phyloP scores from a whole-genome alignment of 2,113 vertebrate genomes.

The Anguilla japonica region DNA sequence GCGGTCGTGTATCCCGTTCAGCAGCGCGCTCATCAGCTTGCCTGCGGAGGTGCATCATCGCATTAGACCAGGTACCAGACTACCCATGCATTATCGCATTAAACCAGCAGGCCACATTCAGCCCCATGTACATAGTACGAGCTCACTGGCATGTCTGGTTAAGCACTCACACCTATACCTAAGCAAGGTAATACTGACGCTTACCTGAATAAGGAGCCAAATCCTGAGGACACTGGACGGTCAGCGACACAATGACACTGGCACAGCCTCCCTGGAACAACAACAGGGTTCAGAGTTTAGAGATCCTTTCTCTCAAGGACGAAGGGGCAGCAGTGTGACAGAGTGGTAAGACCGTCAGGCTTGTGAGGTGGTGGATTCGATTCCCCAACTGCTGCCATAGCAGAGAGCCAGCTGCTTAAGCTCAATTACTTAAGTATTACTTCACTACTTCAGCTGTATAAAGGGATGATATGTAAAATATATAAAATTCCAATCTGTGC shows the following conservation, averaged over 20 bases:
- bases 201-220: slow-evolving; percentile 90
- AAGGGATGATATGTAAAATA: too few relatives aligned
- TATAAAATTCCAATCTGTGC: too few relatives aligned
- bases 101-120: not conserved
- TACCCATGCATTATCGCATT: too few relatives aligned
- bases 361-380: too few relatives aligned
- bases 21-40: slow-evolving; percentile 92
- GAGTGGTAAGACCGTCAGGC: too few relatives aligned
- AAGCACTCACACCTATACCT: not conserved
- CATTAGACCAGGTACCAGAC: not conserved
- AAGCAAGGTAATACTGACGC: not conserved
- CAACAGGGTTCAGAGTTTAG: not conserved
- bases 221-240: slow-evolving; percentile 95
- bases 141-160: not conserved
- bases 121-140: not conserved
- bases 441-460: too few relatives aligned
- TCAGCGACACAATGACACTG: slow-evolving; percentile 91
- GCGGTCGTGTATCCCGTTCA: slow-evolving; percentile 87
- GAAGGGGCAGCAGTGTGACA: too few relatives aligned
- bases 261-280: slow-evolving; percentile 88
- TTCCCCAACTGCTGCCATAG: too few relatives aligned
- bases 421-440: too few relatives aligned
- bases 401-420: too few relatives aligned
- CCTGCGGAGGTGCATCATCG: slow-evolving; percentile 67
- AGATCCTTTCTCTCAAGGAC: not conserved